phyloP scores from a whole-genome alignment of 2,888 invertebrate species.

The Zeuzera pyrina region DNA sequence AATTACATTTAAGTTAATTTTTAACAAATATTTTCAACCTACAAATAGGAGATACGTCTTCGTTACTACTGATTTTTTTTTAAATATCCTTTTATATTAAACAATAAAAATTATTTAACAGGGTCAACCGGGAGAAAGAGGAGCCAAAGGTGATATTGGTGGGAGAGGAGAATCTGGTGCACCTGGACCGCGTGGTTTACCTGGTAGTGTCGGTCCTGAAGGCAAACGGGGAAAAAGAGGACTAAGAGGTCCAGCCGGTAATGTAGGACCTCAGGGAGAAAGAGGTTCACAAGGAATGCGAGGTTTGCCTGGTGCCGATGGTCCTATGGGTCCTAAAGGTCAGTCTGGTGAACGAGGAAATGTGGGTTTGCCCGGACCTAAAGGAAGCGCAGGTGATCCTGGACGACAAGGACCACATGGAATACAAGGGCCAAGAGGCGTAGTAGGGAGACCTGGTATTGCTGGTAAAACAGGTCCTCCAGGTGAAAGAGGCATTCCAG shows the following conservation, averaged over 20 bases:
- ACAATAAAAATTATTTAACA: conserved; percentile 25
- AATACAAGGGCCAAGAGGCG: conserved; percentile 74
- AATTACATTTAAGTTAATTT: conserved; percentile 1
- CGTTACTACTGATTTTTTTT: conserved; percentile 10
- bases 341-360: conserved; percentile 80
- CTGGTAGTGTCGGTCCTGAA: conserved; percentile 82
- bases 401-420: conserved; percentile 81
- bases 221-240: conserved; percentile 89
- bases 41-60: conserved; percentile 2
- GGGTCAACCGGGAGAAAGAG: conserved; percentile 85
- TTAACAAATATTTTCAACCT: background rate
- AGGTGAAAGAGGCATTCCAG: conserved; percentile 83
- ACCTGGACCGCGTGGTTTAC: conserved; percentile 82
- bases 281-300: conserved; percentile 77
- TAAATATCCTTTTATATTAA: background rate
- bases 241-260: conserved; percentile 82
- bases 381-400: conserved; percentile 76
- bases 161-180: conserved; percentile 82
- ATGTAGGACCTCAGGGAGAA: conserved; percentile 82
- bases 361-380: conserved; percentile 59
- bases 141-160: conserved; percentile 85
- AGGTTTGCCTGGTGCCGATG: conserved; percentile 84
- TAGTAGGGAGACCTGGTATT: conserved; percentile 79
- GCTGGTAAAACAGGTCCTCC: conserved; percentile 79
- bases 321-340: conserved; percentile 83